Evolutionary conservation across 2,888 invertebrate species (phyloP).

Genomic region (Gymnosoma rotundatum): DNA sequence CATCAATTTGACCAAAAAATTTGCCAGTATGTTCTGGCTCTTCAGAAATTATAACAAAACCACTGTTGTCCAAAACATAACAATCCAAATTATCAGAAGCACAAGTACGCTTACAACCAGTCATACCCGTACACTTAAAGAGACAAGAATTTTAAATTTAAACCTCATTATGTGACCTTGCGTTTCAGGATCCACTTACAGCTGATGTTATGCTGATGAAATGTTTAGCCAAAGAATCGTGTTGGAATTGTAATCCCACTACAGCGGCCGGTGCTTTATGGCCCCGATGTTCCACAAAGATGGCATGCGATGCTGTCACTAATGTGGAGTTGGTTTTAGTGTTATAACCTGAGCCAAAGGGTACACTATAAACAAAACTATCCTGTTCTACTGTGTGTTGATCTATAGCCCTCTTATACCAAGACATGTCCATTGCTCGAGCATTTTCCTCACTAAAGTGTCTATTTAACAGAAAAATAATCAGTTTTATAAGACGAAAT

Average conservation of each 20-base stretch:
- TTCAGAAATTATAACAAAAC: slow-evolving; percentile 95
- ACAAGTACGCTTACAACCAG: slow-evolving; percentile 91
- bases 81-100: slow-evolving; percentile 94
- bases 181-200: slow-evolving; percentile 83
- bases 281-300: slow-evolving; percentile 92
- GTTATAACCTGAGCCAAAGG: slow-evolving; percentile 82
- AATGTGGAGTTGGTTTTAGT: slow-evolving; percentile 84
- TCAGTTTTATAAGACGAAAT: neutral
- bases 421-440: slow-evolving; percentile 92
- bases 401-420: slow-evolving; percentile 95
- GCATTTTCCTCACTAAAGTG: slow-evolving; percentile 91
- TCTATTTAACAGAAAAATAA: slow-evolving; percentile 82
- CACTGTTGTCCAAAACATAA: slow-evolving; percentile 96
- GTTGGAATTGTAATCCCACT: slow-evolving; percentile 94
- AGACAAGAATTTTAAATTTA: slow-evolving; percentile 72
- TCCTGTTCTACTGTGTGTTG: slow-evolving; percentile 93
- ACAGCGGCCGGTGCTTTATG: slow-evolving; percentile 95
- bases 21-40: slow-evolving; percentile 92
- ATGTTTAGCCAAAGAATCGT: slow-evolving; percentile 90
- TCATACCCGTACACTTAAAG: slow-evolving; percentile 85
- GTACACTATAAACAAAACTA: slow-evolving; percentile 93
- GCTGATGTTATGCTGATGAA: slow-evolving; percentile 94
- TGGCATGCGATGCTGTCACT: slow-evolving; percentile 95
- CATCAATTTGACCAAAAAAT: slow-evolving; percentile 97
- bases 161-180: neutral